Percentiles rank a stretch among this genome's conserved stretches.
Evolutionary conservation across 2,797 vertebrate species (phyloP).

Genomic region (Loris lydekkerianus): DNA sequence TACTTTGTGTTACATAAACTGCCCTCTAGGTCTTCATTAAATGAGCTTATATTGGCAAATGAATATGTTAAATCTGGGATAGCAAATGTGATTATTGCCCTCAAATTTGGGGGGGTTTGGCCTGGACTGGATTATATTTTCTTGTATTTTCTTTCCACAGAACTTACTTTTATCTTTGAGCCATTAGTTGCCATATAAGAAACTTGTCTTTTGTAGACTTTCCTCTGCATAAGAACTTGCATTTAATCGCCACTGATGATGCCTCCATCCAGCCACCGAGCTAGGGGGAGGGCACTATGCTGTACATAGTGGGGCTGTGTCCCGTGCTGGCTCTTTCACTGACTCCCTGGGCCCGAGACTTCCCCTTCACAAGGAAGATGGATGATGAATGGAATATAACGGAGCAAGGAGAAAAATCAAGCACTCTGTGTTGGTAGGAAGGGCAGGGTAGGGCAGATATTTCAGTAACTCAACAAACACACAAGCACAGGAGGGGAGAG

Average conservation of each 20-base stretch:
- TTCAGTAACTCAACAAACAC: not conserved
- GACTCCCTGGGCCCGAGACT: not conserved
- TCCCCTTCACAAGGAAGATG: not conserved
- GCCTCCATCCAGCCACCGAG: not conserved
- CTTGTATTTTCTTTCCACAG: not conserved
- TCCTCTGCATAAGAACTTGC: not conserved
- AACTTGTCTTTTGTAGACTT: not conserved
- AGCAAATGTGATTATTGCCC: slow-evolving; percentile 47
- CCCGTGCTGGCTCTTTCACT: not conserved
- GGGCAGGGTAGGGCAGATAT: not conserved
- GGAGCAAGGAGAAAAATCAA: not conserved
- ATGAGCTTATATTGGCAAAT: slow-evolving; percentile 42
- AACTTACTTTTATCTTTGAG: slow-evolving; percentile 22
- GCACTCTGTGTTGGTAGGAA: not conserved
- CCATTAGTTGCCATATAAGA: not conserved
- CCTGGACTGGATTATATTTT: slow-evolving; percentile 34
- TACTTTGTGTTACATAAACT: slow-evolving; percentile 59
- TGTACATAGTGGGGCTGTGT: accelerated
- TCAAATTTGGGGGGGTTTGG: not conserved
- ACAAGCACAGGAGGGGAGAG: not conserved
- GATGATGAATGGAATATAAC: not conserved
- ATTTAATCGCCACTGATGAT: not conserved
- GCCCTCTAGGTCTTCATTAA: slow-evolving; percentile 71
- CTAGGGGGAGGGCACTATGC: accelerated
- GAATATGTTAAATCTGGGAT: slow-evolving; percentile 42